Percentiles rank a stretch among this genome's conserved stretches.
These are phyloP conservation scores for Vandiemenella viatica DNA, from an alignment of 2,888 invertebrate genomes.

Conservation along the genomic window DNA sequence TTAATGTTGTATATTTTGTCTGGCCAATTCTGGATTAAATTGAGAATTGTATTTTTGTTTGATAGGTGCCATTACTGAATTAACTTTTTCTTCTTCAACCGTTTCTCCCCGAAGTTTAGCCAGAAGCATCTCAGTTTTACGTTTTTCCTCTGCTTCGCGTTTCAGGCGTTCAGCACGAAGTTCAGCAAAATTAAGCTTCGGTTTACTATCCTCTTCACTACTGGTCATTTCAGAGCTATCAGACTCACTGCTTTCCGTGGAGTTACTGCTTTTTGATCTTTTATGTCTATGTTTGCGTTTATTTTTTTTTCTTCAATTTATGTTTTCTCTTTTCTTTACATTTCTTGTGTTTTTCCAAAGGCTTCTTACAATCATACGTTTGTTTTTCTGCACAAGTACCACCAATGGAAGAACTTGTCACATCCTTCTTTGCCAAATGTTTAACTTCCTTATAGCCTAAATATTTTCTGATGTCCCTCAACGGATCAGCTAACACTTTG, in stretches of 20 bases:
- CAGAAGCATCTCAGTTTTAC: slow-evolving; percentile 52
- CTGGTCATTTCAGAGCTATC: slow-evolving; percentile 5
- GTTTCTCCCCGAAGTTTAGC: slow-evolving; percentile 46
- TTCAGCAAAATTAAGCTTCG: slow-evolving; percentile 34
- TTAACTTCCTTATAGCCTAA: slow-evolving; percentile 23
- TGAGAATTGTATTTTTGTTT: slow-evolving; percentile 87
- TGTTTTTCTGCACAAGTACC: slow-evolving; percentile 10
- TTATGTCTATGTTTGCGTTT: slow-evolving; percentile 22
- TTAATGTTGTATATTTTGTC: no score
- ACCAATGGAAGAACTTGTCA: neutral
- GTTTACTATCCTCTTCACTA: neutral
- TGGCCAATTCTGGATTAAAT: slow-evolving; percentile 82
- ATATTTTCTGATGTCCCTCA: slow-evolving; percentile 50
- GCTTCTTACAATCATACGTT: slow-evolving; percentile 17
- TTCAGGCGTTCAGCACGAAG: slow-evolving; percentile 62
- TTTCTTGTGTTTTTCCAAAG: slow-evolving; percentile 23
- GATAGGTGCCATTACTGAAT: slow-evolving; percentile 27
- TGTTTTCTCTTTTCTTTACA: slow-evolving; percentile 22
- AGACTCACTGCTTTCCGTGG: slow-evolving; percentile 14
- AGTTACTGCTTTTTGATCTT: slow-evolving; percentile 17
- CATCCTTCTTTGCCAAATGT: neutral
- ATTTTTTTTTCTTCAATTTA: slow-evolving; percentile 15
- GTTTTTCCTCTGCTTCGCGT: slow-evolving; percentile 66
- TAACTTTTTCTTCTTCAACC: slow-evolving; percentile 21
- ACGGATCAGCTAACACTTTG: slow-evolving; percentile 48